These are phyloP conservation scores for Gavia stellata DNA, from an alignment of 2,113 vertebrate genomes.

Conservation along the genomic window DNA sequence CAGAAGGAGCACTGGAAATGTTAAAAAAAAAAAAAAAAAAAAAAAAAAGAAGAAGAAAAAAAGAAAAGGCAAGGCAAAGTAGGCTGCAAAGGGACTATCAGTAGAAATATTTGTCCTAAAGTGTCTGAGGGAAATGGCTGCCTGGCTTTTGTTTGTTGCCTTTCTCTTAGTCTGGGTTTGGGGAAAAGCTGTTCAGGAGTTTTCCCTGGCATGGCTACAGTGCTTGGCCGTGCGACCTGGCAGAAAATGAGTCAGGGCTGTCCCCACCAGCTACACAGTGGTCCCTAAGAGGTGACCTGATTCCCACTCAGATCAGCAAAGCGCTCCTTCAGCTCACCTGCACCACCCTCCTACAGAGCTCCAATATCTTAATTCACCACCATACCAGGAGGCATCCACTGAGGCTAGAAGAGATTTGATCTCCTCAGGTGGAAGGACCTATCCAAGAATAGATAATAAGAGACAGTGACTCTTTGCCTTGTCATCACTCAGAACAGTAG, in stretches of 20 bases:
- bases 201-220: background rate
- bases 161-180: background rate
- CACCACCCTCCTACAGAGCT: background rate
- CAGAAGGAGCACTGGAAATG: background rate
- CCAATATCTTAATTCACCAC: background rate
- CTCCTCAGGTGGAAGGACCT: background rate
- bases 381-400: background rate
- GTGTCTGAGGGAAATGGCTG: background rate
- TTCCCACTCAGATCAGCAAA: background rate
- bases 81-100: background rate
- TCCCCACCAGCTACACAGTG: accelerated
- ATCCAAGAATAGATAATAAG: background rate
- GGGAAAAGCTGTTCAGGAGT: background rate
- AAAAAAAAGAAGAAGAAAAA: too few relatives aligned
- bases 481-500: background rate
- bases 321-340: background rate
- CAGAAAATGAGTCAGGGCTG: background rate
- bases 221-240: background rate
- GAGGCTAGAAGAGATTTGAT: background rate
- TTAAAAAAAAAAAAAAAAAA: background rate
- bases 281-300: background rate
- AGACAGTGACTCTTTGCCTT: background rate
- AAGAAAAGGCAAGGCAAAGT: background rate
- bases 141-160: background rate
- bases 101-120: background rate